phyloP scores from a whole-genome alignment of 2,888 invertebrate genomes.

The Muscina levida region DNA sequence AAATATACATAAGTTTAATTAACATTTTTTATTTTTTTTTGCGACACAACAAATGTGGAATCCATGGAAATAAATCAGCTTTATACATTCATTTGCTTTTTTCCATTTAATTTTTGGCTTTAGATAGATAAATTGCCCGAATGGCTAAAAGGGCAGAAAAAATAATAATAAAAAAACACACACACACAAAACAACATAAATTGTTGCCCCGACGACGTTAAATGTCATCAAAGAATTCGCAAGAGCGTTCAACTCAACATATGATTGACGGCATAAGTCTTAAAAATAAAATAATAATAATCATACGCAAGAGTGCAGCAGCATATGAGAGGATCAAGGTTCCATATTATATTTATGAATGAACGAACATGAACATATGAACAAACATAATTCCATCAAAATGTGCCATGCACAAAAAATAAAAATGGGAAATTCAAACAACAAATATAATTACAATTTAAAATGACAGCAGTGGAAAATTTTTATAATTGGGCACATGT shows the following conservation, averaged over 20 bases:
- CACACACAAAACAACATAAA: not conserved
- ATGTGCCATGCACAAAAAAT: too few relatives aligned
- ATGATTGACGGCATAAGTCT: not conserved
- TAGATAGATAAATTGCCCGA: not conserved
- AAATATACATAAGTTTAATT: not conserved
- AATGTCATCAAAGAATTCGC: conserved; percentile 1
- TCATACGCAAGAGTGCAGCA: conserved; percentile 26
- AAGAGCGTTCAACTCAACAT: not conserved
- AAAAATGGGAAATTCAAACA: too few relatives aligned
- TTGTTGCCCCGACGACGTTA: not conserved
- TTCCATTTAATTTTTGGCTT: not conserved
- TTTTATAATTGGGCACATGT: too few relatives aligned
- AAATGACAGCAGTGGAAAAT: too few relatives aligned
- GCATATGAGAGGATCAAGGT: too few relatives aligned
- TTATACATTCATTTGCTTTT: not conserved
- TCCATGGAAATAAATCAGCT: conserved; percentile 51
- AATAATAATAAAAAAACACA: not conserved
- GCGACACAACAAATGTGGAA: not conserved
- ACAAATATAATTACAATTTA: too few relatives aligned
- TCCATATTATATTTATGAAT: too few relatives aligned
- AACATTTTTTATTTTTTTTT: conserved; percentile 16
- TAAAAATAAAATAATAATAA: conserved; percentile 34
- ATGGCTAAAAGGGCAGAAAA: not conserved
- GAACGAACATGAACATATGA: too few relatives aligned
- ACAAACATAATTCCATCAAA: too few relatives aligned